Conservation (phyloP, 2,113 vertebrate species). For the Daphoenositta chrysoptera region DNA sequence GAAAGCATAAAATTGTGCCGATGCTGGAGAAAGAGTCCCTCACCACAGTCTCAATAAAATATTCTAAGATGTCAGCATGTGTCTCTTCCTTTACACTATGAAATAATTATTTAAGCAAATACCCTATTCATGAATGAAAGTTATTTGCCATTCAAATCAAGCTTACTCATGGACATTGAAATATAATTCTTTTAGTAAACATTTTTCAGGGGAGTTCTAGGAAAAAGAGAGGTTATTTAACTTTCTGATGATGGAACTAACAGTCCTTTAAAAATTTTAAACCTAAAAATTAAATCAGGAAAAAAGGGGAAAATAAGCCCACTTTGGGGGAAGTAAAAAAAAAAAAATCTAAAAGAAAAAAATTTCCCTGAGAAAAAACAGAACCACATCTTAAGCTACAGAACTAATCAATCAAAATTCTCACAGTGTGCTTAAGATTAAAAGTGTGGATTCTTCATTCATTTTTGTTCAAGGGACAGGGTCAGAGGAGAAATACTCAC, state of each 20-base stretch:
- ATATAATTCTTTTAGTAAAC: not conserved
- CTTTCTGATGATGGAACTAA: not conserved
- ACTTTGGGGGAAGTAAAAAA: too few species aligned
- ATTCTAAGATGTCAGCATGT: not conserved
- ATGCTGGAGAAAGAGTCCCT: not conserved
- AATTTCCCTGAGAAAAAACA: not conserved
- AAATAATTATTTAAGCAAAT: not conserved
- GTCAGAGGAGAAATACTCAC: not conserved
- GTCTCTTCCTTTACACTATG: not conserved
- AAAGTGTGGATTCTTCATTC: not conserved
- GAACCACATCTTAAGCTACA: not conserved
- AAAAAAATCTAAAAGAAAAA: too few species aligned
- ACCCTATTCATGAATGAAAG: not conserved
- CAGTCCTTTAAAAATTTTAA: not conserved
- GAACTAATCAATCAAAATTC: not conserved
- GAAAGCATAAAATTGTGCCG: not conserved
- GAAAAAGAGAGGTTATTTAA: not conserved
- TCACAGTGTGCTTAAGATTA: not conserved
- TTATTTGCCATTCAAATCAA: not conserved
- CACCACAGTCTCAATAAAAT: not conserved
- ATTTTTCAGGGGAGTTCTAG: not conserved
- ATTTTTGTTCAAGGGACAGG: not conserved
- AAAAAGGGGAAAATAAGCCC: not conserved
- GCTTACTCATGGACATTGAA: not conserved
- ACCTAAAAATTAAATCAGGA: not conserved